Evolutionary conservation across 2,113 vertebrate species (phyloP), one percentile per base, ranked within the genome.

Genomic region (Brachyhypopomus gauderio): DNA sequence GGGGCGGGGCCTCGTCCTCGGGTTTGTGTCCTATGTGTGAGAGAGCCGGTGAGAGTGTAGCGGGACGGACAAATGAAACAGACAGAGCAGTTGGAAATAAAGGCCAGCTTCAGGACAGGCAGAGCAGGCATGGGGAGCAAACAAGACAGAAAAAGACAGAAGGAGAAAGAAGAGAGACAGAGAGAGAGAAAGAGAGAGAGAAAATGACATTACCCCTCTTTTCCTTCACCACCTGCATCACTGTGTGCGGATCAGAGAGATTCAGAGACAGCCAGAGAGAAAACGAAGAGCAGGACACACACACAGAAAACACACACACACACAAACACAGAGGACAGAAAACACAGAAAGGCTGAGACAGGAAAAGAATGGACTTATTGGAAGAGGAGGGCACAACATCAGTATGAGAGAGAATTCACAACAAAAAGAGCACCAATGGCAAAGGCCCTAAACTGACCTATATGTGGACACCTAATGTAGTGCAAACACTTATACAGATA

Each of bases 151-250:
- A 19, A 70, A 41, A 70, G 66, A 22, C 66, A 70, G 66, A 41
- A 38, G 7, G 66, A 60, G 58, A 60, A 60, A 22, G 30, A 14
- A 22, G 59, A 60, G 16, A 55, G 52, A 55, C 1, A 58, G 23
- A 30, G 23, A 64, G 27, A 66, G 63, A 81, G 76, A 82, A 55
- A 76, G 81, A 73, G 63, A 83, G 80, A 83, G 73, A 77, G 80
- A 85, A 85, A 83, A 78, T 80, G 74, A 86, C 81, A 83, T 86
- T 86, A 86, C 85, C 85, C 81, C 74, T 86, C 85, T 85, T 80
- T 80, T 86, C 81, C 84, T 79, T 78, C 84, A 77, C 79, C 78
- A 79, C 85, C 78, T 83, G 77, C 84, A 83, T 62, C 85, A 12
- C 85, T 86, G 85, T 80, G 66, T 79, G 64, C 63, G 76, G 73